phyloP scores from a whole-genome alignment of 2,113 vertebrate species.

The Bubo scandiacus region DNA sequence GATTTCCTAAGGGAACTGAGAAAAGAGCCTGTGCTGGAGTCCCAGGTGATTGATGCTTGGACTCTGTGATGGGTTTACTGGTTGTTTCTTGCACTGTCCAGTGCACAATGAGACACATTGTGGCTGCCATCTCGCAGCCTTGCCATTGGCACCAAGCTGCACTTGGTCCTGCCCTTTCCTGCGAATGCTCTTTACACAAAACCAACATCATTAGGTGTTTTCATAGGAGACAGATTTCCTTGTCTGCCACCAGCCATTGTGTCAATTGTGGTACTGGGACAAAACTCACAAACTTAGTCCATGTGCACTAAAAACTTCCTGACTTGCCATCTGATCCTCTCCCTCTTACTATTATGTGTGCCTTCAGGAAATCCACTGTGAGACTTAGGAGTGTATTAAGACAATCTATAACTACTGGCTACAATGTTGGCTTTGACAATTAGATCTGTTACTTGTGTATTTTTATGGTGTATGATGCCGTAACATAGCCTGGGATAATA shows the following conservation, averaged over 20 bases:
- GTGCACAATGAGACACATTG: not conserved
- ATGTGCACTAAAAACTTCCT: not conserved
- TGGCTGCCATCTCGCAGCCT: not conserved
- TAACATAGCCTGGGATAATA: not conserved
- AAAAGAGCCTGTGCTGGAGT: not conserved
- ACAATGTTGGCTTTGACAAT: not conserved
- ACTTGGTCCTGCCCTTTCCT: not conserved
- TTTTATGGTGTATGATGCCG: not conserved
- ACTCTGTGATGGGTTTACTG: not conserved
- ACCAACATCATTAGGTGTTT: not conserved
- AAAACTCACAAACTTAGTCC: not conserved
- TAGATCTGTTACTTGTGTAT: not conserved
- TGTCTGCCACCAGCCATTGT: rapidly evolving
- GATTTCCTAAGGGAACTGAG: not conserved
- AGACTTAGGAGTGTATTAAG: not conserved
- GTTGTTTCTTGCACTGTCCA: not conserved
- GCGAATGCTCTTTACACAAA: not conserved
- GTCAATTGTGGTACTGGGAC: not conserved
- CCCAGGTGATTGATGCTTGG: not conserved
- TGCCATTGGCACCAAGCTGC: not conserved
- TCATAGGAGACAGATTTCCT: not conserved
- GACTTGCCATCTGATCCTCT: not conserved
- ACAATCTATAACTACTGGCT: not conserved
- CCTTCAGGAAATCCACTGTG: not conserved
- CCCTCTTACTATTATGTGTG: not conserved